phyloP scores from a whole-genome alignment of 2,113 vertebrate species.

The Mungos mungo region DNA sequence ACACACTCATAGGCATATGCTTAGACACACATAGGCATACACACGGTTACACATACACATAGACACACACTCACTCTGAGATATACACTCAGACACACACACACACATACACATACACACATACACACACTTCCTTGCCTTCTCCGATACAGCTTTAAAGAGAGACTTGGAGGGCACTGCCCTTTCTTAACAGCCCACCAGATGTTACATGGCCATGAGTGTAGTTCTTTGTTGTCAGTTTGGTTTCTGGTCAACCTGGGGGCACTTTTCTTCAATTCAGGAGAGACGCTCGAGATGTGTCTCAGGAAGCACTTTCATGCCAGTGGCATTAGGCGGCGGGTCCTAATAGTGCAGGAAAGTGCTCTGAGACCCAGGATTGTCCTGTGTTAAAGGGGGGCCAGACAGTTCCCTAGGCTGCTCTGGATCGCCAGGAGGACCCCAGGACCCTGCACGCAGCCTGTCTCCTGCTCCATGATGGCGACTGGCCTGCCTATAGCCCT shows the following conservation, averaged over 20 bases:
- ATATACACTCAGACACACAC: not conserved
- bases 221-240: not conserved
- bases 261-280: not conserved
- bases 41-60: not conserved
- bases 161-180: not conserved
- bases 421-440: not conserved
- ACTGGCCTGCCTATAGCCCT: no score
- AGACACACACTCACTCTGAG: not conserved
- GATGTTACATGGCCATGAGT: not conserved
- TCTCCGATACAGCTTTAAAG: not conserved
- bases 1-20: no score
- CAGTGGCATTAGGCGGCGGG: not conserved
- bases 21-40: no score
- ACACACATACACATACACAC: not conserved
- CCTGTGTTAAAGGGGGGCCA: not conserved
- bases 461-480: not conserved
- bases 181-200: no score
- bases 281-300: not conserved
- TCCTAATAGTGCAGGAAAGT: not conserved
- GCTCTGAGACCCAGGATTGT: not conserved
- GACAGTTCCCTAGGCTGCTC: not conserved
- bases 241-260: not conserved
- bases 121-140: not conserved
- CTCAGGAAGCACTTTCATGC: not conserved
- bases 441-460: accelerated